These are phyloP conservation scores for Drosophila pseudoobscura DNA, from an alignment of 1,140 invertebrate genomes.

Conservation along the genomic window DNA sequence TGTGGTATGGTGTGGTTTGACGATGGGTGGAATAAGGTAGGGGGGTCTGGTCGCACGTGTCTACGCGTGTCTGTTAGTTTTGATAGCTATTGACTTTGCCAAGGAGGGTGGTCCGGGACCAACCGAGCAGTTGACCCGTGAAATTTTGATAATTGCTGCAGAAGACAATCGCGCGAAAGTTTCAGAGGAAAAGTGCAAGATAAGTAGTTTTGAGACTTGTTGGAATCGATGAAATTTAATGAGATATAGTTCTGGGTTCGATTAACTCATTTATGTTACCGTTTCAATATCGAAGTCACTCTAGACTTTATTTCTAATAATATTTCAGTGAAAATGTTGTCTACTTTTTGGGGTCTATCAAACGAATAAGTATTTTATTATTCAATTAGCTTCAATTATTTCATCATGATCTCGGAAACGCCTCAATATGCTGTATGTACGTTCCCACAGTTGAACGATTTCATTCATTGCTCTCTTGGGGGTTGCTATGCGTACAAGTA, in stretches of 20 bases:
- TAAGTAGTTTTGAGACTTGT: too few relatives aligned
- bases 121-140: slow-evolving; percentile 52
- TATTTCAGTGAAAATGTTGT: too few relatives aligned
- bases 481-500: slow-evolving; percentile 7
- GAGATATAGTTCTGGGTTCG: too few relatives aligned
- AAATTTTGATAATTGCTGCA: slow-evolving; percentile 71
- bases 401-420: slow-evolving; percentile 2
- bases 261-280: not conserved
- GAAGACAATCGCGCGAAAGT: not conserved
- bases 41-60: slow-evolving; percentile 54
- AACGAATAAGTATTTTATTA: not conserved
- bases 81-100: slow-evolving; percentile 68
- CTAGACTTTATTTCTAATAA: too few relatives aligned
- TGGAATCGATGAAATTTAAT: too few relatives aligned
- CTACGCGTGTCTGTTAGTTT: slow-evolving; percentile 70
- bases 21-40: slow-evolving; percentile 7
- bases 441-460: slow-evolving; percentile 29
- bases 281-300: too few relatives aligned
- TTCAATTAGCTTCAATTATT: slow-evolving; percentile 22
- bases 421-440: slow-evolving; percentile 14
- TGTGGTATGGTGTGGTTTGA: slow-evolving; percentile 4
- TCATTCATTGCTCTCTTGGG: slow-evolving; percentile 36
- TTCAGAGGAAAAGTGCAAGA: too few relatives aligned
- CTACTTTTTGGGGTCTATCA: not conserved
- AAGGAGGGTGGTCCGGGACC: slow-evolving; percentile 2